Evolutionary conservation across 2,797 vertebrate genomes (phyloP).

Genomic region (Botia almorhae): DNA sequence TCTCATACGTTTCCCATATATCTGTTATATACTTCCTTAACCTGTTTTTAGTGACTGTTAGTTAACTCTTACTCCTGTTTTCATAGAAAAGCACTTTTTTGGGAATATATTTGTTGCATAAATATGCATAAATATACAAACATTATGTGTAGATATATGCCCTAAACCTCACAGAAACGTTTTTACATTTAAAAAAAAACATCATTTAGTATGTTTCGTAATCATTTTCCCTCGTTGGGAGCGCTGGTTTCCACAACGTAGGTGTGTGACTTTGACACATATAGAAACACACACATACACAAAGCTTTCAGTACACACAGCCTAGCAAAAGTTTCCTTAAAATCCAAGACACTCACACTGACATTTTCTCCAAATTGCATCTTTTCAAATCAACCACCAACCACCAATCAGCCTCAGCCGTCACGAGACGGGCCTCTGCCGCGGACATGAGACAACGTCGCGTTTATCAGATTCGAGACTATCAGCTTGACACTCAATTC

Average conservation of each 20-base stretch:
- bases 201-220: no score
- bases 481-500: conserved; percentile 46
- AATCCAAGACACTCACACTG: not conserved
- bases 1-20: no score
- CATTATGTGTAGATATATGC: no score
- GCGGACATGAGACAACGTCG: conserved; percentile 30
- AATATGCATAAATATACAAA: not conserved
- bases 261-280: no score
- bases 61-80: not conserved
- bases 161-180: no score
- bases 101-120: not conserved
- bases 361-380: conserved; percentile 6
- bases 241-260: no score
- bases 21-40: no score
- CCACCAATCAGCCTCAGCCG: conserved; percentile 24
- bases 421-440: conserved; percentile 30
- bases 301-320: no score
- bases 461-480: conserved; percentile 38
- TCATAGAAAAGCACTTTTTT: not conserved
- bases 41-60: no score
- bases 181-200: no score
- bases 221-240: no score
- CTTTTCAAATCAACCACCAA: conserved; percentile 29
- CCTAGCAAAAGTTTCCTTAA: not conserved
- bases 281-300: no score